Evolutionary conservation across 1,140 invertebrate genomes (phyloP), one percentile per base, ranked within the genome.

Genomic region (Brachionus sp.): DNA sequence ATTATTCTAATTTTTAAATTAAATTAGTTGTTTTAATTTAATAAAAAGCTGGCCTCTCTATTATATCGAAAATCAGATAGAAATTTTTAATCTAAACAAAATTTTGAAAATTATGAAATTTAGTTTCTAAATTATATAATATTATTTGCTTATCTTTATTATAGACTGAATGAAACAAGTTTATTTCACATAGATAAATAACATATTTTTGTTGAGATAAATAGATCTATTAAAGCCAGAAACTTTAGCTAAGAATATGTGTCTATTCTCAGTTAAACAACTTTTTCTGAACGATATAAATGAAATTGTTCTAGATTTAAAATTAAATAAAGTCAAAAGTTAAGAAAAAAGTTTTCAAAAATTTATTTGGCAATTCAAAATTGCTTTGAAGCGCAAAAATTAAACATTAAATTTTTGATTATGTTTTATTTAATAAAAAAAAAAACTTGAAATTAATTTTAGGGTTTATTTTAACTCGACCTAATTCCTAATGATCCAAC

Each of bases 381-480:
- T 29, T 29, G 29, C 29, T 1, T 29, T 29, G 29, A 29, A 29
- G 29, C 29, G 29, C 29, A 29, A 50, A 25, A 64, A 5, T 25
- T 12, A 64, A 33, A 0, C 23, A 12, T 29, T 23, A 29, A 12
- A 10, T 64, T 29, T 66, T 66, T 66, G 0, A 25, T 37, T 9
- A n/a, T 70, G n/a, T 39, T 70, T 10, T 33, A 13, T 35, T 68
- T 37, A 13, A 68, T 16, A 57, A n/a, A n/a, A 16, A n/a, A 16
- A 35, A 35, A 3, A 13, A 9, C 10, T 33, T 50, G 10, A 50
- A 57, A 23, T 57, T 57, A 35, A 39, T 39, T 39, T 39, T 70
- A 70, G 66, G 66, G 66, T 70, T 37, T 37, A 70, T n/a, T 70
- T 39, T n/a, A 70, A 5, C 12, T 70, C 35, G 35, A 70, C 66